Conservation (phyloP, 2,113 vertebrate genomes). For the Notothenia coriiceps region DNA sequence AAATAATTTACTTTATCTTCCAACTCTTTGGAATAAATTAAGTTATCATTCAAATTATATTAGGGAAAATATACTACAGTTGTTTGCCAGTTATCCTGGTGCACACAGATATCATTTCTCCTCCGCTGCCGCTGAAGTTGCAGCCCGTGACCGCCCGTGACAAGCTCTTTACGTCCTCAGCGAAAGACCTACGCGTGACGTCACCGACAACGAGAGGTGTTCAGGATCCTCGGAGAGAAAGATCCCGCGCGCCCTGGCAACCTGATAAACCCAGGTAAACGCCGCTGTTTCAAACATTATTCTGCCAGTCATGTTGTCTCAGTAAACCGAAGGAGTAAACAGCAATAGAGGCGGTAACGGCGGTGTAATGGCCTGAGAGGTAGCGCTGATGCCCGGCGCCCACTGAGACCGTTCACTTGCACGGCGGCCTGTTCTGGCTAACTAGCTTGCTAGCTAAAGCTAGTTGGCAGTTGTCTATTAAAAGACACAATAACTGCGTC, state of each 20-base stretch:
- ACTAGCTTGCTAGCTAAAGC: constrained; percentile 76
- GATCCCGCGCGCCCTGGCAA: constrained; percentile 87
- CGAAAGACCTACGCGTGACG: constrained; percentile 81
- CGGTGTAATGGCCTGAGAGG: constrained; percentile 37
- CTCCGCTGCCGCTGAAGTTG: neutral
- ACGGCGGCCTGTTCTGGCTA: constrained; percentile 74
- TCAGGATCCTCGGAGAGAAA: constrained; percentile 88
- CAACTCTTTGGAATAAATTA: neutral
- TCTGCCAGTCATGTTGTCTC: constrained; percentile 52
- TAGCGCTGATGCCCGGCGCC: constrained; percentile 73
- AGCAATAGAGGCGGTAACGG: constrained; percentile 34
- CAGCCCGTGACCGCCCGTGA: constrained; percentile 37
- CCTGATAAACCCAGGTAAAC: constrained; percentile 85
- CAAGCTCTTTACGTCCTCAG: constrained; percentile 68
- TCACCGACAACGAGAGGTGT: constrained; percentile 85
- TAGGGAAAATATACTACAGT: too few relatives aligned
- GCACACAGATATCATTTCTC: neutral
- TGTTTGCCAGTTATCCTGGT: neutral
- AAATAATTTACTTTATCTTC: neutral
- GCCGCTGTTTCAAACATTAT: constrained; percentile 60
- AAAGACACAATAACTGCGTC: constrained; percentile 77
- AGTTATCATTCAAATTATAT: too few relatives aligned
- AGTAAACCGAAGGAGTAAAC: constrained; percentile 30
- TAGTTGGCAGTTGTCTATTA: constrained; percentile 76
- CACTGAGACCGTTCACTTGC: constrained; percentile 73